Conservation (phyloP, 2,797 vertebrate species). For the Crocidura indochinensis region DNA sequence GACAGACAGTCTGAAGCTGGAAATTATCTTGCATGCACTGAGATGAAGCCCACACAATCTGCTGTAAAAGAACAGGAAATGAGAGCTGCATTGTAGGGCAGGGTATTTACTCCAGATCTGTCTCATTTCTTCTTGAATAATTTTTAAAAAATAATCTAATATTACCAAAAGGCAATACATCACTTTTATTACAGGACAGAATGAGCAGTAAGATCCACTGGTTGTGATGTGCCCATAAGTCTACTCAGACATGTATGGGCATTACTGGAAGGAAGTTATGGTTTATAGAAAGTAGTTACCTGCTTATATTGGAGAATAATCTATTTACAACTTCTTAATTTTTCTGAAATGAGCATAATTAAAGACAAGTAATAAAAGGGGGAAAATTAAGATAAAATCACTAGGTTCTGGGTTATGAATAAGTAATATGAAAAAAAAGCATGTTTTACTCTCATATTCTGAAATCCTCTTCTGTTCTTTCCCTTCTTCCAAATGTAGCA, state of each 20-base stretch:
- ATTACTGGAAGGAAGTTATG: not conserved
- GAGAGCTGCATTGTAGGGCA: not conserved
- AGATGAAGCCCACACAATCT: slow-evolving; percentile 21
- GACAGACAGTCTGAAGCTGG: slow-evolving; percentile 33
- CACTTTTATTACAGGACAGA: not conserved
- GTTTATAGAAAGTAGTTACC: not conserved
- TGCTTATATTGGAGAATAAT: not conserved
- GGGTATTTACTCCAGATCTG: not conserved
- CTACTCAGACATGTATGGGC: not conserved
- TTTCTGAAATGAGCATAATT: slow-evolving; percentile 11
- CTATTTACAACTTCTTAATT: slow-evolving; percentile 13
- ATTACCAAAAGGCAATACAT: not conserved
- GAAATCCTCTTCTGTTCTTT: not conserved
- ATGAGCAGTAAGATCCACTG: not conserved
- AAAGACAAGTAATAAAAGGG: not conserved
- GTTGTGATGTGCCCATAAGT: not conserved
- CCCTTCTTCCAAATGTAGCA: not conserved
- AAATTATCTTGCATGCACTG: slow-evolving; percentile 22
- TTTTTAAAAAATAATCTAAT: not conserved
- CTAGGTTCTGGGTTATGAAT: not conserved
- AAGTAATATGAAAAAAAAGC: not conserved
- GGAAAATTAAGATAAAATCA: not conserved
- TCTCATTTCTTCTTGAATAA: not conserved
- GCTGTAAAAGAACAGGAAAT: slow-evolving; percentile 65
- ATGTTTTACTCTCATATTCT: not conserved